Percentiles rank a stretch among this genome's conserved stretches.
Evolutionary conservation across 2,888 invertebrate genomes (phyloP).

Genomic region (Abrostola tripartita): DNA sequence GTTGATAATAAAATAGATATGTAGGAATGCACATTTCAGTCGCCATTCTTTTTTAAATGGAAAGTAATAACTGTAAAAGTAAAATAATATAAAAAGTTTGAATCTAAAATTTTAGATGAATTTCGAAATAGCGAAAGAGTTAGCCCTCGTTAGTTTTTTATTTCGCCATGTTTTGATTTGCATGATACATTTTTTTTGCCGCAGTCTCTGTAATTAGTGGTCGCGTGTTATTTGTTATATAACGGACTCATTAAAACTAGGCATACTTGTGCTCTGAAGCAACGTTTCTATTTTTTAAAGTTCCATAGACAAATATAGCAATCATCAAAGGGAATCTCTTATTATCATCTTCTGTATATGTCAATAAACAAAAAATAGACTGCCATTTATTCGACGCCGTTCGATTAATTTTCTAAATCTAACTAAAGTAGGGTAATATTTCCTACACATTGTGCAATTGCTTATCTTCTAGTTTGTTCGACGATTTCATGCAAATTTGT

Average conservation of each 20-base stretch:
- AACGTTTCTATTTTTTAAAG: constrained; percentile 31
- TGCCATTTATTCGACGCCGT: constrained; percentile 12
- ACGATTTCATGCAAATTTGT: background rate
- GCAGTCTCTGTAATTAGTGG: constrained; percentile 9
- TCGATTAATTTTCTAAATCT: too few relatives aligned
- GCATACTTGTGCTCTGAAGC: constrained; percentile 36
- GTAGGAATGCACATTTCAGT: background rate
- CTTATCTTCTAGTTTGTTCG: too few relatives aligned
- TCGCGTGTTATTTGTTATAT: constrained; percentile 29
- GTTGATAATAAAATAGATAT: too few relatives aligned
- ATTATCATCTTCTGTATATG: too few relatives aligned
- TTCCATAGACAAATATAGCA: background rate
- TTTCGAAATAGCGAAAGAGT: constrained; percentile 16
- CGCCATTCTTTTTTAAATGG: background rate
- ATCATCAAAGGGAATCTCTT: too few relatives aligned
- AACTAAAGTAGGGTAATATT: too few relatives aligned
- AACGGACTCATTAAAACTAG: constrained; percentile 35
- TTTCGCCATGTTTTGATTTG: constrained; percentile 16
- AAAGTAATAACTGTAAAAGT: background rate
- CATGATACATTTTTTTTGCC: constrained; percentile 16
- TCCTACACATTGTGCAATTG: too few relatives aligned
- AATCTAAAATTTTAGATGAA: background rate
- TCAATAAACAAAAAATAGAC: too few relatives aligned
- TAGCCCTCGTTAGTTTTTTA: background rate
- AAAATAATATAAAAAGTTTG: background rate